Percentiles rank a stretch among this genome's conserved stretches.
phyloP scores from a whole-genome alignment of 2,888 invertebrate genomes.

The Microdon myrmicae region DNA sequence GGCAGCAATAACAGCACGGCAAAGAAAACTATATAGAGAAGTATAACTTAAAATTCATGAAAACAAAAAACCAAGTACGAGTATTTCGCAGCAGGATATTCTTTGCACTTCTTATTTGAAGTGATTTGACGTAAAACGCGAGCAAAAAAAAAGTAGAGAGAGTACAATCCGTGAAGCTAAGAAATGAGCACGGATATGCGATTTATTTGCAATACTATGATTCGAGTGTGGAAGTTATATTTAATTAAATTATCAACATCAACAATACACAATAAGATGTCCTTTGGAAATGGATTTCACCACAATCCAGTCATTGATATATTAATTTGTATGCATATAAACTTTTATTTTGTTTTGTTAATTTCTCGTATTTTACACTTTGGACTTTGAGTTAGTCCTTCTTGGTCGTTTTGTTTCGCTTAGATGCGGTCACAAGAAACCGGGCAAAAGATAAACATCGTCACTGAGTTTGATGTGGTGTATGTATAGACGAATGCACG shows the following conservation, averaged over 20 bases:
- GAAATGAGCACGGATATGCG: conserved; percentile 13
- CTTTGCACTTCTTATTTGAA: conserved; percentile 29
- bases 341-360: not conserved
- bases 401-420: not conserved
- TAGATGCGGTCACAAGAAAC: conserved; percentile 5
- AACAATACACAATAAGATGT: too few species aligned
- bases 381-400: not conserved
- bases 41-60: too few species aligned
- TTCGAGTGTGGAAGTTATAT: too few species aligned
- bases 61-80: too few species aligned
- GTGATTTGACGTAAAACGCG: too few species aligned
- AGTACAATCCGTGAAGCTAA: conserved; percentile 17
- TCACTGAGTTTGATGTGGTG: too few species aligned
- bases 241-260: too few species aligned
- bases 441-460: conserved; percentile 15
- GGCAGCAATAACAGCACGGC: too few species aligned
- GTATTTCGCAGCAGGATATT: conserved; percentile 36
- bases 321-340: conserved; percentile 10
- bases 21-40: too few species aligned
- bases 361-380: not conserved
- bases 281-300: too few species aligned
- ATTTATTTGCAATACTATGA: conserved; percentile 10
- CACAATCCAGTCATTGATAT: too few species aligned
- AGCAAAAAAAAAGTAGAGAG: conserved; percentile 1
- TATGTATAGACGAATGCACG: too few species aligned